Evolutionary conservation across 2,888 invertebrate species (phyloP).

Genomic region (Drosophila colorata): DNA sequence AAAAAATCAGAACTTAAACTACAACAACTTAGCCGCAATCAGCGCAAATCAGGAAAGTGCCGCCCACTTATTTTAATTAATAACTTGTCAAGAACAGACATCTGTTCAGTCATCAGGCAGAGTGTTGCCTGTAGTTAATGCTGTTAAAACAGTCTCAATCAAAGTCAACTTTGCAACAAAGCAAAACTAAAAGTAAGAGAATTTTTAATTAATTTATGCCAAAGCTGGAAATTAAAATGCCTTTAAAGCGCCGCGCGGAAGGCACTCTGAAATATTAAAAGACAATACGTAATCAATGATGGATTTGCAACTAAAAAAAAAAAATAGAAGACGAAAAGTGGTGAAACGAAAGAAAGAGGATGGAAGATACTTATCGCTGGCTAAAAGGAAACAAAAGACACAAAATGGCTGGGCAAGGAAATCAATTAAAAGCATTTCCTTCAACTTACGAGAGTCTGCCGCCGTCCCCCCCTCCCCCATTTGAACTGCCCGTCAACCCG

Average conservation of each 20-base stretch:
- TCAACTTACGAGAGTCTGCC: constrained; percentile 21
- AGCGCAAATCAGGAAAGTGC: neutral
- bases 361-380: constrained; percentile 40
- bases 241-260: constrained; percentile 4
- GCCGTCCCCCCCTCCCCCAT: neutral
- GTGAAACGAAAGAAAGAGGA: constrained; percentile 9
- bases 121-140: constrained; percentile 1
- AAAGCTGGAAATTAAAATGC: constrained; percentile 11
- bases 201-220: constrained; percentile 33
- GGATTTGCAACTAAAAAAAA: constrained; percentile 15
- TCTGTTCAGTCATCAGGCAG: neutral
- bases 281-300: constrained; percentile 41
- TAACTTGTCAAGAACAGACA: neutral
- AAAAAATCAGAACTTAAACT: neutral
- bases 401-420: constrained; percentile 45
- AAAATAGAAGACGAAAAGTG: constrained; percentile 1
- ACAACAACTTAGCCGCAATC: neutral
- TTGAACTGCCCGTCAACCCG: neutral
- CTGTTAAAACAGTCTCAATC: constrained; percentile 22
- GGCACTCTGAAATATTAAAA: constrained; percentile 19
- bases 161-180: constrained; percentile 7
- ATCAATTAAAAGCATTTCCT: constrained; percentile 75
- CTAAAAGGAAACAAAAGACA: constrained; percentile 42
- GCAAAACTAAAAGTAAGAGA: neutral
- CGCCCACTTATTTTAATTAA: constrained; percentile 16